These are phyloP conservation scores for Seriola quinqueradiata DNA, from an alignment of 2,113 vertebrate genomes.

Conservation along the genomic window DNA sequence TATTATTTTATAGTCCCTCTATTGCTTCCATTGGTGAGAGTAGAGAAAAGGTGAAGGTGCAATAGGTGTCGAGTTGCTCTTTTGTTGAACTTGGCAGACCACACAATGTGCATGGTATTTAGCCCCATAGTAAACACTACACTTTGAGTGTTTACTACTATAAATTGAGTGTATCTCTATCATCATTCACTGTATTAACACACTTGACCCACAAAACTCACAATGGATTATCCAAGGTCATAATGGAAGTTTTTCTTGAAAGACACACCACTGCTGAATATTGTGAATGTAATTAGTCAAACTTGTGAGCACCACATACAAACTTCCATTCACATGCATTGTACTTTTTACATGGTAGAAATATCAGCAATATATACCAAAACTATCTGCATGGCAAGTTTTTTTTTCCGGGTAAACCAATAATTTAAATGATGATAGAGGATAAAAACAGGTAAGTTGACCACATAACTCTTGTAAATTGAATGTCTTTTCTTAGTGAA, in stretches of 20 bases:
- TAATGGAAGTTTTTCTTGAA: background rate
- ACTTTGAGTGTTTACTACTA: no score
- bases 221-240: background rate
- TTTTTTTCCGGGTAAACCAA: background rate
- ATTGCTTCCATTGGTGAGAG: background rate
- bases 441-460: background rate
- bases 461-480: conserved; percentile 1
- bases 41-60: no score
- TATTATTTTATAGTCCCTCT: background rate
- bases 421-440: conserved; percentile 7
- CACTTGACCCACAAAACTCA: background rate
- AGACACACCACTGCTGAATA: background rate
- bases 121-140: background rate
- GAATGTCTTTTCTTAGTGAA: conserved; percentile 2
- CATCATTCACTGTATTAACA: background rate
- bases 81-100: background rate
- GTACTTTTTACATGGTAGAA: no score
- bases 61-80: background rate
- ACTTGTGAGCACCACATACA: background rate
- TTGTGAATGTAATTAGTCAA: no score
- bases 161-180: background rate
- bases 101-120: background rate
- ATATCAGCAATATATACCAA: background rate
- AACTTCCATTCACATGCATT: background rate
- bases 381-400: background rate